These are phyloP conservation scores for Silurus glanis DNA, from an alignment of 2,113 vertebrate genomes.

Conservation along the genomic window DNA sequence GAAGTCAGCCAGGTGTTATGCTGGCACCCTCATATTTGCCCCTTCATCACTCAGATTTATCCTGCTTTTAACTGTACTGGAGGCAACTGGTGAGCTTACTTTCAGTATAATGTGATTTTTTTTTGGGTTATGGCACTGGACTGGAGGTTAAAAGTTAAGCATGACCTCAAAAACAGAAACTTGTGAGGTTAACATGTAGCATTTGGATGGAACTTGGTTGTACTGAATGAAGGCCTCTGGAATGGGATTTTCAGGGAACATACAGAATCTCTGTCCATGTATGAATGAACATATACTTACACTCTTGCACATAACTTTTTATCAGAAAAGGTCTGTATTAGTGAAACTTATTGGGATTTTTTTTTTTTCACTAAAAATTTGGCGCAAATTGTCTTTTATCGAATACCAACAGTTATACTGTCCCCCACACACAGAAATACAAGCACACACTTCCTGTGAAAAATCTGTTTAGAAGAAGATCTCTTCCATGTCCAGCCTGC, in stretches of 20 bases:
- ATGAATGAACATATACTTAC: neutral
- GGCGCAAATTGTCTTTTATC: neutral
- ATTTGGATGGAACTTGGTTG: neutral
- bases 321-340: neutral
- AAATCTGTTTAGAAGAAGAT: neutral
- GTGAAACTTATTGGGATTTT: neutral
- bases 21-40: neutral
- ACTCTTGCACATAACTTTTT: neutral
- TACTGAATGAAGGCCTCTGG: neutral
- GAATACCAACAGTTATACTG: no score
- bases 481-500: neutral
- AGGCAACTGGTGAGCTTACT: neutral
- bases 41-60: neutral
- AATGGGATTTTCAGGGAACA: neutral
- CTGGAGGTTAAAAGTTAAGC: neutral
- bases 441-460: constrained; percentile 49
- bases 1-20: constrained; percentile 49
- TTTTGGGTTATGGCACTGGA: neutral
- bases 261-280: neutral
- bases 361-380: neutral
- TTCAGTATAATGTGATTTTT: neutral
- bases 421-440: neutral
- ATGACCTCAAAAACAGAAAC: constrained; percentile 1
- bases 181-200: neutral
- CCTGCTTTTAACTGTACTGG: neutral